These are phyloP conservation scores for Cataglyphis hispanica DNA, from an alignment of 1,140 invertebrate genomes.

Conservation along the genomic window DNA sequence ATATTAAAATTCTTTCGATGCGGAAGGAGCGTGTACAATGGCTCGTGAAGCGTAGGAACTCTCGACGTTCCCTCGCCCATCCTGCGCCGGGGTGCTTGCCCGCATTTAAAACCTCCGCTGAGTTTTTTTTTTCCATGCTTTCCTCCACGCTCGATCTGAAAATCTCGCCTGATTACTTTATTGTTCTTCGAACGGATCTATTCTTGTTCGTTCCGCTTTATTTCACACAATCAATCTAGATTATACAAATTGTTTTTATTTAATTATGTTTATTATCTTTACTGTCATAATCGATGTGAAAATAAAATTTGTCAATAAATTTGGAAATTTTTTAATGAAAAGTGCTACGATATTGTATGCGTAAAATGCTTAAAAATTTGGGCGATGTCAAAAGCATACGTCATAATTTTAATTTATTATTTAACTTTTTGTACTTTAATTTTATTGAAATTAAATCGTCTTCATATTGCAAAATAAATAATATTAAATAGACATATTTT, in stretches of 20 bases:
- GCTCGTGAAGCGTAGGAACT: constrained; percentile 76
- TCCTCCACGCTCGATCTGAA: constrained; percentile 69
- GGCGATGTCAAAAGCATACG: not conserved
- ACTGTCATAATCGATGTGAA: not conserved
- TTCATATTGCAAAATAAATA: not conserved
- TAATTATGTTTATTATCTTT: not conserved
- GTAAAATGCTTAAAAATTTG: not conserved
- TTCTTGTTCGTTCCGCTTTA: constrained; percentile 59
- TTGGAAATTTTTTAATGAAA: not conserved
- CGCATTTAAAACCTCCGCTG: constrained; percentile 73
- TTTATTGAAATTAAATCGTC: not conserved
- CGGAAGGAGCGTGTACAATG: constrained; percentile 78
- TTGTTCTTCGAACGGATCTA: constrained; percentile 74
- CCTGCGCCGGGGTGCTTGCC: constrained; percentile 66
- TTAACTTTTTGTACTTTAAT: not conserved
- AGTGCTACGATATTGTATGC: not conserved
- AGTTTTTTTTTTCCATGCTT: constrained; percentile 74
- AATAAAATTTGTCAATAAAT: not conserved
- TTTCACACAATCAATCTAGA: constrained; percentile 12
- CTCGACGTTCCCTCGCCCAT: constrained; percentile 69
- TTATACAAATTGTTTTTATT: not conserved
- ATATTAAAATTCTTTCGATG: constrained; percentile 81
- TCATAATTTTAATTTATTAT: not conserved
- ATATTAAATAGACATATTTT: not conserved
- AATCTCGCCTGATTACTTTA: constrained; percentile 78